Base-by-base conservation (phyloP, 1,140 invertebrate species). In the Cydia fagiglandana region DNA sequence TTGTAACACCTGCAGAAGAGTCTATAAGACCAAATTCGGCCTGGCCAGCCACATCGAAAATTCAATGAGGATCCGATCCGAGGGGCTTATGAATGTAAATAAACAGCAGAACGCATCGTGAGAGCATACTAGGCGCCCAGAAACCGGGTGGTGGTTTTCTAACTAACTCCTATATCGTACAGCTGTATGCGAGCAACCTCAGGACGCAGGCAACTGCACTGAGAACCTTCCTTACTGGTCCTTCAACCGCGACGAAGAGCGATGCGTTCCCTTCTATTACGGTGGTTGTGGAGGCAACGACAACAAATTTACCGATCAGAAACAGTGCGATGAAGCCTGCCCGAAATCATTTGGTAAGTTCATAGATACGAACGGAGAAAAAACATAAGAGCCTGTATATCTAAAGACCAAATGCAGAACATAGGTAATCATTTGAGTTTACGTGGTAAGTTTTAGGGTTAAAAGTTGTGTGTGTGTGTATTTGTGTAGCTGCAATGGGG, bases 251-350 rank as follows among this genome's bases (percentile, higher is more conserved):
- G 94, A 94, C 41, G 96, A 98, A 89, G 97, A 98, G 88, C 95
- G 96, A 75, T 99, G 98, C 95, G 94, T 96, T 94, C 97, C 97
- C 64, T 99, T 99, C 94, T 98, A 93, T 30, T 99, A 97, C 84
- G 96, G 97, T 24, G 98, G 98, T 12, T 98, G 97, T 85, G 95
- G 95, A 30, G 98, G 98, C 17, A 98, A 98, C 81, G 96, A 94
- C 13, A 98, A 98, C 86, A 95, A 96, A 78, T 98, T 98, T 87
- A 94, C 93, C 53, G 94, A 94, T 7, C 88, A 94, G 56, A 87
- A 94, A 38, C 96, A 97, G 81, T 98, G 97, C 82, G 94, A 96
- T 9, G 56, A 61, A 9, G 56, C 56, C 24, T 61, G 56, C n/a
- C 83, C 93, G 10, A 61, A 61, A 2, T 61, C 56, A 61, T 61